Evolutionary conservation across 2,888 invertebrate species (phyloP).

Genomic region (Pogonocherus hispidulus): DNA sequence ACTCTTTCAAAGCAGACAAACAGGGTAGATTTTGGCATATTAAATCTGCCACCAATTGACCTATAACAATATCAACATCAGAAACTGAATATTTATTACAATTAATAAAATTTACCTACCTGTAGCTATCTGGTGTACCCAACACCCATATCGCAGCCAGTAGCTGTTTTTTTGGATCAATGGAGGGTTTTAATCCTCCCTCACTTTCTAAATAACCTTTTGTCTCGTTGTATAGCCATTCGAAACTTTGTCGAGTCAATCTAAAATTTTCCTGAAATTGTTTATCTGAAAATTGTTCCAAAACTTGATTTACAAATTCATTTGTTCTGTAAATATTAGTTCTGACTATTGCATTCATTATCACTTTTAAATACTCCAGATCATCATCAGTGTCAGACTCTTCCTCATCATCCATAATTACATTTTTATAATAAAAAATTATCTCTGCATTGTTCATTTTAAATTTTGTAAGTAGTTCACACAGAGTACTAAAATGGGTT

Average conservation of each 20-base stretch:
- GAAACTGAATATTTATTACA: too few relatives aligned
- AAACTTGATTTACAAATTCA: background rate
- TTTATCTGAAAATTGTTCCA: background rate
- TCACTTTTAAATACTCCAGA: too few relatives aligned
- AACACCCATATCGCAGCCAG: constrained; percentile 35
- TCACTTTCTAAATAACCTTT: background rate
- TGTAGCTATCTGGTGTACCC: constrained; percentile 39
- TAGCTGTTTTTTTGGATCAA: constrained; percentile 27
- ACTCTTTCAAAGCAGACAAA: constrained; percentile 35
- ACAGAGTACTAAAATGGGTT: too few relatives aligned
- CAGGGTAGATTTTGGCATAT: constrained; percentile 36
- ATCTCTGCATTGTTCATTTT: too few relatives aligned
- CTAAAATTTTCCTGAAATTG: constrained; percentile 32
- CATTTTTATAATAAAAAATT: too few relatives aligned
- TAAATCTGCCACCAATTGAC: constrained; percentile 37
- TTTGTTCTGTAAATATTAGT: background rate
- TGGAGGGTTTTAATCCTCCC: constrained; percentile 1
- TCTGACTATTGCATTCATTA: background rate
- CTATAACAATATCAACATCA: too few relatives aligned
- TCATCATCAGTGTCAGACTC: too few relatives aligned
- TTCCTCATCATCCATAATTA: too few relatives aligned
- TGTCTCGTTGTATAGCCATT: constrained; percentile 9
- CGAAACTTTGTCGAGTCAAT: constrained; percentile 26
- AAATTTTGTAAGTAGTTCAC: too few relatives aligned
- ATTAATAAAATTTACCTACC: too few relatives aligned